Conservation (phyloP, 2,888 invertebrate genomes). For the Cryptus viduatorius region DNA sequence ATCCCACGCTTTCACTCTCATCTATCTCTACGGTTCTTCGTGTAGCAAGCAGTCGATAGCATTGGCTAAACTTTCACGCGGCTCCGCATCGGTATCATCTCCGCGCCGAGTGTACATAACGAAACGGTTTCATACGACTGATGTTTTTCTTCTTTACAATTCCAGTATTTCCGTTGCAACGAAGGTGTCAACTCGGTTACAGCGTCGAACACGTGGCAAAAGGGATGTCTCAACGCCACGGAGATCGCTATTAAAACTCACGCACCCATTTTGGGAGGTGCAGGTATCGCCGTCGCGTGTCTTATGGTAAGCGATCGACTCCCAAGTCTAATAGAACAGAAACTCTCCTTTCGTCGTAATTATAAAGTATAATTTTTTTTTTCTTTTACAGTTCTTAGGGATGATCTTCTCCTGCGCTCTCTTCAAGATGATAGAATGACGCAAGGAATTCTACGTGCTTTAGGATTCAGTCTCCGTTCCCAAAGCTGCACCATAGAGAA, state of each 20-base stretch:
- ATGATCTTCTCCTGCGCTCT: slow-evolving; percentile 94
- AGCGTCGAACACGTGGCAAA: slow-evolving; percentile 88
- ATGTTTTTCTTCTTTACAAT: slow-evolving; percentile 67
- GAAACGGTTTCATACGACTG: not conserved
- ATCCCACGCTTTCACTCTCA: slow-evolving; percentile 52
- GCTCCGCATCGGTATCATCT: slow-evolving; percentile 1
- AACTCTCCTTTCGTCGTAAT: slow-evolving; percentile 13
- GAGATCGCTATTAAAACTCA: slow-evolving; percentile 91
- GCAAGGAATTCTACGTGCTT: slow-evolving; percentile 61
- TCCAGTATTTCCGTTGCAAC: slow-evolving; percentile 84
- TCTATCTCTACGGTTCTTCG: not conserved
- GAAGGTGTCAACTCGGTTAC: slow-evolving; percentile 82
- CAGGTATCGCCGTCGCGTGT: slow-evolving; percentile 93
- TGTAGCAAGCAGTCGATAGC: slow-evolving; percentile 27
- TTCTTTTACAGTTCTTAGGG: slow-evolving; percentile 90
- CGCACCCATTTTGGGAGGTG: slow-evolving; percentile 92
- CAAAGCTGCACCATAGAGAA: slow-evolving; percentile 30
- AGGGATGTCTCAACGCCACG: slow-evolving; percentile 92
- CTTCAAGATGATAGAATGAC: slow-evolving; percentile 92
- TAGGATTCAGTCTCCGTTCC: slow-evolving; percentile 30
- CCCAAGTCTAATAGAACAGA: not conserved
- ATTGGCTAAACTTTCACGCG: slow-evolving; percentile 32
- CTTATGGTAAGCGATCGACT: slow-evolving; percentile 89
- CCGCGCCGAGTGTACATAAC: not conserved
- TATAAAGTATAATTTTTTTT: slow-evolving; percentile 62